A percentile compares a stretch with the other conserved stretches of the same genome.
These are phyloP conservation scores for Chymomyza costata DNA, from an alignment of 1,140 invertebrate genomes.

Conservation along the genomic window DNA sequence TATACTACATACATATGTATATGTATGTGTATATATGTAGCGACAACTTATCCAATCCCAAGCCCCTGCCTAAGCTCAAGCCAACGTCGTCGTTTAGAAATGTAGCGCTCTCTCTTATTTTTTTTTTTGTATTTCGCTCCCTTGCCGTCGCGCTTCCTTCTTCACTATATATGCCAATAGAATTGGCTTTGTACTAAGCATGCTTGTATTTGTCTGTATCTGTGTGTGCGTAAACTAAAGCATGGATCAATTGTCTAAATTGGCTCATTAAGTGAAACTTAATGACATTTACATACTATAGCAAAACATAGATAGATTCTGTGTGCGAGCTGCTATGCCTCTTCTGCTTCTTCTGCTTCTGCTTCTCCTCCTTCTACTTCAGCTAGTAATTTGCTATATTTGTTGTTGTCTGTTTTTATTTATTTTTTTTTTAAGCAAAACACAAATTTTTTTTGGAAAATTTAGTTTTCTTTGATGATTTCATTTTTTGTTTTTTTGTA, in stretches of 20 bases:
- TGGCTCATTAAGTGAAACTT: constrained; percentile 71
- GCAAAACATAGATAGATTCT: too few species aligned
- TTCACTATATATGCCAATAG: constrained; percentile 1
- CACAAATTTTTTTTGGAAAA: constrained; percentile 12
- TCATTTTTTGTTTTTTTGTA: constrained; percentile 21
- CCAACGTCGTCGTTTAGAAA: constrained; percentile 22
- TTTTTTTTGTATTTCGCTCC: too few species aligned
- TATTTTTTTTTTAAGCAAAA: constrained; percentile 14
- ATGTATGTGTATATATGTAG: constrained; percentile 18
- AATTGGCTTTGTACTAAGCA: too few species aligned
- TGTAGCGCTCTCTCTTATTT: constrained; percentile 1
- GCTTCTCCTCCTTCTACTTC: too few species aligned
- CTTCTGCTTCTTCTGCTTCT: too few species aligned
- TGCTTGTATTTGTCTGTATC: constrained; percentile 25
- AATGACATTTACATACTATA: constrained; percentile 72
- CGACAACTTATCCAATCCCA: neutral
- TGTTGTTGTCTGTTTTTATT: constrained; percentile 20
- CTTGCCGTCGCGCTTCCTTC: constrained; percentile 22
- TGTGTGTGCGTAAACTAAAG: constrained; percentile 60
- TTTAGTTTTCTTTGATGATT: constrained; percentile 30
- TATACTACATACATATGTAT: constrained; percentile 3
- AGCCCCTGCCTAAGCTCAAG: neutral
- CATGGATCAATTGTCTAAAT: constrained; percentile 72
- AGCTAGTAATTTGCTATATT: constrained; percentile 18
- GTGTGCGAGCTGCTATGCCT: too few species aligned